Percentiles rank a stretch among this genome's conserved stretches.
phyloP scores from a whole-genome alignment of 2,888 invertebrate species.

The Vesta saturnalis region DNA sequence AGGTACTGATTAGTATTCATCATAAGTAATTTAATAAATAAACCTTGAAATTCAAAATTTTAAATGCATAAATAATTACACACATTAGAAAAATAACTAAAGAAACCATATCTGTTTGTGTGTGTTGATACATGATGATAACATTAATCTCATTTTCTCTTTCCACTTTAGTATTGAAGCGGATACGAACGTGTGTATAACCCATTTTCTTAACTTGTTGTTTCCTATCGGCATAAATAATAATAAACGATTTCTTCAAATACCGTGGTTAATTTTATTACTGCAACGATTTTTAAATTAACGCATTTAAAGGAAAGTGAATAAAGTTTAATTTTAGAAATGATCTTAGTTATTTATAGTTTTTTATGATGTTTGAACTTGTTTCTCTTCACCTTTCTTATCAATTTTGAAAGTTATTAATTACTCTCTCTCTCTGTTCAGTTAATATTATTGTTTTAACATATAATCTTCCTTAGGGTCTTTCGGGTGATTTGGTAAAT shows the following conservation, averaged over 20 bases:
- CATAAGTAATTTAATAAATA: not conserved
- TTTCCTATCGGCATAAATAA: not conserved
- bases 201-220: slow-evolving; percentile 1
- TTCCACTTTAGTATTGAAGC: slow-evolving; percentile 21
- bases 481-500: slow-evolving; percentile 79
- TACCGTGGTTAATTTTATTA: not conserved
- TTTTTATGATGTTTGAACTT: slow-evolving; percentile 21
- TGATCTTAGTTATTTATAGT: slow-evolving; percentile 23
- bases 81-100: not conserved
- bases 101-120: slow-evolving; percentile 20
- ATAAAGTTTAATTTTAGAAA: slow-evolving; percentile 18
- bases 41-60: not conserved
- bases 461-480: slow-evolving; percentile 69
- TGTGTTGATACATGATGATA: slow-evolving; percentile 25
- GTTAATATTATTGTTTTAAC: slow-evolving; percentile 14
- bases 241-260: not conserved
- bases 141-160: slow-evolving; percentile 19
- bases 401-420: slow-evolving; percentile 6
- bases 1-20: no score
- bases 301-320: not conserved
- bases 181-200: slow-evolving; percentile 16
- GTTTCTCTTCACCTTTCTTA: not conserved
- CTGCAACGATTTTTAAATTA: not conserved
- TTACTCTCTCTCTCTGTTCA: not conserved
- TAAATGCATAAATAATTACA: not conserved